Percentiles rank a stretch among this genome's conserved stretches.
phyloP scores from a whole-genome alignment of 2,888 invertebrate genomes.

The Holacanthella duospinosa region DNA sequence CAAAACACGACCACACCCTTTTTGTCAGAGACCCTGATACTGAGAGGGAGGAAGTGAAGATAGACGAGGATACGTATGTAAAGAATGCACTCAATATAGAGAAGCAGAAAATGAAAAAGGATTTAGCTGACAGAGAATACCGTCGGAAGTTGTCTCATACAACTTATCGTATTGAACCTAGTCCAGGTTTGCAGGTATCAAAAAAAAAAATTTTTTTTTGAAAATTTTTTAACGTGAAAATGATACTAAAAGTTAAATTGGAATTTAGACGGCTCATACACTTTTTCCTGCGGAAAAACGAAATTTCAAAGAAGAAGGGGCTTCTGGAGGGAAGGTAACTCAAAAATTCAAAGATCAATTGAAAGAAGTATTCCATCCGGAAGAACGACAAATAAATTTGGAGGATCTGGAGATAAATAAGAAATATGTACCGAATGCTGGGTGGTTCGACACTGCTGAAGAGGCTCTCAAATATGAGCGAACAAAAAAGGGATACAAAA shows the following conservation, averaged over 20 bases:
- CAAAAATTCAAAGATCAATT: background rate
- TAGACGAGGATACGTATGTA: background rate
- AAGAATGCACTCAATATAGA: background rate
- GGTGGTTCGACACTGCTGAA: background rate
- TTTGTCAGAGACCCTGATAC: background rate
- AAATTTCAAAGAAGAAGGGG: no score
- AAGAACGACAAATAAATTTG: background rate
- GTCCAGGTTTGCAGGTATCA: background rate
- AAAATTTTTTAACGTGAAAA: background rate
- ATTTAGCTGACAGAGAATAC: conserved; percentile 2
- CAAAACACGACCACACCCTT: background rate
- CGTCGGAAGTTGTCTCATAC: background rate
- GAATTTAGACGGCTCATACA: background rate
- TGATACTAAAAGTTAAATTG: background rate
- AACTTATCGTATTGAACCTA: background rate
- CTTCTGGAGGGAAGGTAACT: no score
- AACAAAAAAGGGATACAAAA: background rate
- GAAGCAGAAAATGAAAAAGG: background rate
- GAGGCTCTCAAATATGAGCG: background rate
- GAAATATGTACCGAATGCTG: background rate
- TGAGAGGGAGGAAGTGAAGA: background rate
- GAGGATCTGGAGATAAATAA: background rate
- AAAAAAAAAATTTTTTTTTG: background rate
- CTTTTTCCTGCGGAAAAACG: background rate
- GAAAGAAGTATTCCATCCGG: background rate